A percentile compares a stretch with the other conserved stretches of the same genome.
Evolutionary conservation across 2,888 invertebrate genomes (phyloP).

Genomic region (Sinopyrophorus schimmeli): DNA sequence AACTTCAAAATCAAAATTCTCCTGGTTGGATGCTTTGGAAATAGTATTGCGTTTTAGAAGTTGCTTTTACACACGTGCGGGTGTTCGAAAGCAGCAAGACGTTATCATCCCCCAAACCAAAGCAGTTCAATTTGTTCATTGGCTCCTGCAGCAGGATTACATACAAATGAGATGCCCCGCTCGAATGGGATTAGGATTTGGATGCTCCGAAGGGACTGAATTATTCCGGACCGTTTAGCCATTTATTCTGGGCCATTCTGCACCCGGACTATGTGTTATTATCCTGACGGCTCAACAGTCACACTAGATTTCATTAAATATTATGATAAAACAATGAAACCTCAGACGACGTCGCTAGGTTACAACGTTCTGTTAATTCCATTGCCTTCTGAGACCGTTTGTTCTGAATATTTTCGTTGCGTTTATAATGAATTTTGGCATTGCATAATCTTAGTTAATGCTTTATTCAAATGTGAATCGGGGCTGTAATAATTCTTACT

Average conservation of each 20-base stretch:
- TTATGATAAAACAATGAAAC: slow-evolving; percentile 13
- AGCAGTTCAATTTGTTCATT: slow-evolving; percentile 31
- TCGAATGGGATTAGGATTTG: slow-evolving; percentile 31
- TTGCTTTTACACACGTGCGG: slow-evolving; percentile 5
- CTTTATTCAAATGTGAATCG: too few relatives aligned
- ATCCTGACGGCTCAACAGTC: slow-evolving; percentile 23
- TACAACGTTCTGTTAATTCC: too few relatives aligned
- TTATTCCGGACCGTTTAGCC: slow-evolving; percentile 33
- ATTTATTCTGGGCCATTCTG: slow-evolving; percentile 25
- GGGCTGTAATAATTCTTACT: too few relatives aligned
- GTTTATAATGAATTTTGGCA: too few relatives aligned
- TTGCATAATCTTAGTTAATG: too few relatives aligned
- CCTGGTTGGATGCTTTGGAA: too few relatives aligned
- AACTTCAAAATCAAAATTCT: too few relatives aligned
- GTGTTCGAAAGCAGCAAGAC: slow-evolving; percentile 21
- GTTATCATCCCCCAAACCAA: slow-evolving; percentile 27
- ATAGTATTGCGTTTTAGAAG: too few relatives aligned
- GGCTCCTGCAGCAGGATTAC: slow-evolving; percentile 31
- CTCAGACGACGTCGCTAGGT: too few relatives aligned
- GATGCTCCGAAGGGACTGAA: slow-evolving; percentile 31
- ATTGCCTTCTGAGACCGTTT: too few relatives aligned
- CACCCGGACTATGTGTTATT: slow-evolving; percentile 22
- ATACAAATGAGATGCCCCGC: slow-evolving; percentile 35
- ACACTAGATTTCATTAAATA: slow-evolving; percentile 13
- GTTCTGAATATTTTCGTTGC: too few relatives aligned